phyloP scores from a whole-genome alignment of 2,888 invertebrate genomes.

The Stratiomys singularior region DNA sequence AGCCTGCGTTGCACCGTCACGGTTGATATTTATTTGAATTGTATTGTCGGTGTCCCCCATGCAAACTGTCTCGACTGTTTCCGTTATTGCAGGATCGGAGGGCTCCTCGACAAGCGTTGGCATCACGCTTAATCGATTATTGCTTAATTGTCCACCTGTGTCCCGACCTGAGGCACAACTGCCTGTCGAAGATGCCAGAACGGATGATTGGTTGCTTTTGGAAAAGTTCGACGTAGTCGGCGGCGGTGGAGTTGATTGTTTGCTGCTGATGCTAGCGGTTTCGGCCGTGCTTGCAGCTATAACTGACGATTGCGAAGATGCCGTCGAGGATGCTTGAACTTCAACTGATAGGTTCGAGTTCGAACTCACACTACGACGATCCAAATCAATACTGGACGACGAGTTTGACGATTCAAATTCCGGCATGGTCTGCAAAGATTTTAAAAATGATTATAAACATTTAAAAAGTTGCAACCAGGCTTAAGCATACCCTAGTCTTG shows the following conservation, averaged over 20 bases:
- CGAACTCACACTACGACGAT: slow-evolving; percentile 52
- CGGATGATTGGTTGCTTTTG: neutral
- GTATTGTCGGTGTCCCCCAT: slow-evolving; percentile 8
- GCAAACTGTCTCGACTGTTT: neutral
- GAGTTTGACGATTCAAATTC: slow-evolving; percentile 55
- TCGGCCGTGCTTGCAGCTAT: neutral
- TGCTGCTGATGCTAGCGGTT: neutral
- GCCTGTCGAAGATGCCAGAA: neutral
- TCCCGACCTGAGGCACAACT: neutral
- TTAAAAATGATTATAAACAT: no score
- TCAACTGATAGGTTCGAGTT: slow-evolving; percentile 51
- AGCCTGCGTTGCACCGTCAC: slow-evolving; percentile 5
- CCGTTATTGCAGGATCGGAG: neutral
- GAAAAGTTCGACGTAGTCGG: neutral
- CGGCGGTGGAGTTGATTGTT: neutral
- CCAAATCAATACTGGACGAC: slow-evolving; percentile 54
- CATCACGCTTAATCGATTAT: neutral
- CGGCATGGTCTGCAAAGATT: slow-evolving; percentile 50
- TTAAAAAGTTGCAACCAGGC: neutral
- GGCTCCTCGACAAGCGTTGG: neutral
- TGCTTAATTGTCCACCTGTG: neutral
- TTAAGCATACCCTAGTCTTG: slow-evolving; percentile 2
- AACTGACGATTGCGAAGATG: slow-evolving; percentile 46
- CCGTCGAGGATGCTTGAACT: slow-evolving; percentile 46
- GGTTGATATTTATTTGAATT: slow-evolving; percentile 22